These are phyloP conservation scores for Aleiodes sp. DNA, from an alignment of 1,140 invertebrate species.

Conservation along the genomic window DNA sequence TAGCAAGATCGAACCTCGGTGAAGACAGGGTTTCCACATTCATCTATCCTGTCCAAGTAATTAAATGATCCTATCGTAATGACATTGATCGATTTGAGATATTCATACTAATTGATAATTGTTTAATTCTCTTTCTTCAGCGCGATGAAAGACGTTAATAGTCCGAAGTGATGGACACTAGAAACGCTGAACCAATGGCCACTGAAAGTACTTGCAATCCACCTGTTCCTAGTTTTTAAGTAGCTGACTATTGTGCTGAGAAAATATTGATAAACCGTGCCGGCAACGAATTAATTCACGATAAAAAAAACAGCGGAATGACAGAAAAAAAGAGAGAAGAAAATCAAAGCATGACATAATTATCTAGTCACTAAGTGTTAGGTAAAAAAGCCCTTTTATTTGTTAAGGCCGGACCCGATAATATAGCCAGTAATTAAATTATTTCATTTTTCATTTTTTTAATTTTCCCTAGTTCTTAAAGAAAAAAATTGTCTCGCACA, in stretches of 20 bases:
- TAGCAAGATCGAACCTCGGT: constrained; percentile 70
- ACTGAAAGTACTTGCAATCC: constrained; percentile 36
- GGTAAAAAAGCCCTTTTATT: constrained; percentile 43
- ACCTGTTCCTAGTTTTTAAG: constrained; percentile 32
- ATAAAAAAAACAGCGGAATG: not conserved
- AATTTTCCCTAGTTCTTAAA: no score
- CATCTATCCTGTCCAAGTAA: constrained; percentile 43
- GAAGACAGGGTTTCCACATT: constrained; percentile 40
- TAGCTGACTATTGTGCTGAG: constrained; percentile 32
- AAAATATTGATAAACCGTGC: constrained; percentile 5
- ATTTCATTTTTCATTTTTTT: constrained; percentile 30
- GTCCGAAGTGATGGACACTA: constrained; percentile 25
- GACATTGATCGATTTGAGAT: not conserved
- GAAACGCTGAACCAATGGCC: constrained; percentile 24
- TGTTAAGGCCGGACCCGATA: constrained; percentile 42
- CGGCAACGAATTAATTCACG: not conserved
- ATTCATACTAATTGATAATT: not conserved
- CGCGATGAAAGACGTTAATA: constrained; percentile 7
- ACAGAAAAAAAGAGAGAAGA: not conserved
- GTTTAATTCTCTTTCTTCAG: not conserved
- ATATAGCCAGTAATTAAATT: constrained; percentile 51
- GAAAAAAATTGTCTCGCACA: no score
- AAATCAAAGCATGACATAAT: constrained; percentile 47
- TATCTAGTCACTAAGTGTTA: constrained; percentile 58
- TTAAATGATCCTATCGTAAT: constrained; percentile 5